Conservation (phyloP, 2,797 vertebrate species). For the Syngnathus rostellatus region DNA sequence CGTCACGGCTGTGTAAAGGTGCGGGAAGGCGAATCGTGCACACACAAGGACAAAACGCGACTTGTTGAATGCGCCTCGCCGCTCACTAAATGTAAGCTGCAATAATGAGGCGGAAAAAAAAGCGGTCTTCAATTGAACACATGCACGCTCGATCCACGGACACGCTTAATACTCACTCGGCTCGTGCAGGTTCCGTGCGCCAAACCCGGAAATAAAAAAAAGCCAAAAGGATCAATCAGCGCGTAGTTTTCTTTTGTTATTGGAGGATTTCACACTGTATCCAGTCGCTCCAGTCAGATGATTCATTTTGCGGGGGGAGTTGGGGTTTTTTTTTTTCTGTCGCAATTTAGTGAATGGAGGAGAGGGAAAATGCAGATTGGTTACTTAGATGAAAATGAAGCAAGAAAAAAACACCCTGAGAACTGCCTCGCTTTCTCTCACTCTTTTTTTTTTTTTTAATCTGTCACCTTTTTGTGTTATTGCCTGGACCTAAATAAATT, state of each 20-base stretch:
- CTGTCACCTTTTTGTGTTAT: conserved; percentile 55
- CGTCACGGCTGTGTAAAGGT: not conserved
- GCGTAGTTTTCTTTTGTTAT: conserved; percentile 54
- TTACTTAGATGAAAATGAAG: conserved; percentile 56
- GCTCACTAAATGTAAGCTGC: conserved; percentile 5
- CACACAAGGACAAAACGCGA: conserved; percentile 44
- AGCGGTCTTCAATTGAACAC: conserved; percentile 13
- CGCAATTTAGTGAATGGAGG: not conserved
- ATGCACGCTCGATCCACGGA: conserved; percentile 38
- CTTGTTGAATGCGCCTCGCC: conserved; percentile 69
- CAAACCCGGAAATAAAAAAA: conserved; percentile 53
- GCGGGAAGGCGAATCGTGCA: not conserved
- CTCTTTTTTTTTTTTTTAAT: conserved; percentile 34
- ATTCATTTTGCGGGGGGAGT: not conserved
- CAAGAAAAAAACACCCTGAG: conserved; percentile 31
- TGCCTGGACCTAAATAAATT: conserved; percentile 50
- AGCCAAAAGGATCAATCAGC: conserved; percentile 49
- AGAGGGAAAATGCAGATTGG: conserved; percentile 2
- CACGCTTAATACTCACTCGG: conserved; percentile 71
- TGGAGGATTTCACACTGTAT: conserved; percentile 49
- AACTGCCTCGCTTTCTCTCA: conserved; percentile 12
- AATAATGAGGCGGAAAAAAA: not conserved
- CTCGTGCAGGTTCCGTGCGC: conserved; percentile 57
- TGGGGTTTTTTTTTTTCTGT: not conserved
- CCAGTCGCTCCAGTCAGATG: conserved; percentile 58